Evolutionary conservation across 2,888 invertebrate species (phyloP).

Genomic region (Flexamia atlantica): DNA sequence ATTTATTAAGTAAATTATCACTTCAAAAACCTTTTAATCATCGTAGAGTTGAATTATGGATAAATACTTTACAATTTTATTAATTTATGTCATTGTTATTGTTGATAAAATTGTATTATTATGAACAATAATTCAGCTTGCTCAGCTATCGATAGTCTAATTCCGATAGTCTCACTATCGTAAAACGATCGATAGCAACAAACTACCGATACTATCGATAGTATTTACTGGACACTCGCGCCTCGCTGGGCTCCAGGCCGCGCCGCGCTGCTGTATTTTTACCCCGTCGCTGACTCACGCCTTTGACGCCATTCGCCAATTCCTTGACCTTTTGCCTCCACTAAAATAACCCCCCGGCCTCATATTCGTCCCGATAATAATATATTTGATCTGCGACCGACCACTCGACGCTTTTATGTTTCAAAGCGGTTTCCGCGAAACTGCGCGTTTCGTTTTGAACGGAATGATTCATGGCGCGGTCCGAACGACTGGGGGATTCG

Average conservation of each 20-base stretch:
- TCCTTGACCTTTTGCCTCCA: slow-evolving; percentile 16
- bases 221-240: neutral
- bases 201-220: too few relatives aligned
- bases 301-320: slow-evolving; percentile 15
- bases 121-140: too few relatives aligned
- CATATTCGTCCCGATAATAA: slow-evolving; percentile 8
- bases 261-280: neutral
- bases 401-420: slow-evolving; percentile 8
- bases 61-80: too few relatives aligned
- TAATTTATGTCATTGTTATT: too few relatives aligned
- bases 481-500: neutral
- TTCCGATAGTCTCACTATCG: too few relatives aligned
- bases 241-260: neutral
- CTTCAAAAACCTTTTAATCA: too few relatives aligned
- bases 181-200: too few relatives aligned
- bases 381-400: slow-evolving; percentile 6
- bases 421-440: neutral
- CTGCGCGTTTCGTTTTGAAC: neutral
- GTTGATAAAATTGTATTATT: too few relatives aligned
- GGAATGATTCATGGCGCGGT: neutral
- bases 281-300: slow-evolving; percentile 1
- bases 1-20: too few relatives aligned
- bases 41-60: too few relatives aligned
- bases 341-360: slow-evolving; percentile 3
- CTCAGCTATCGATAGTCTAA: too few relatives aligned